These are phyloP conservation scores for Aepyceros melampus DNA, from an alignment of 2,113 vertebrate species.

Conservation along the genomic window DNA sequence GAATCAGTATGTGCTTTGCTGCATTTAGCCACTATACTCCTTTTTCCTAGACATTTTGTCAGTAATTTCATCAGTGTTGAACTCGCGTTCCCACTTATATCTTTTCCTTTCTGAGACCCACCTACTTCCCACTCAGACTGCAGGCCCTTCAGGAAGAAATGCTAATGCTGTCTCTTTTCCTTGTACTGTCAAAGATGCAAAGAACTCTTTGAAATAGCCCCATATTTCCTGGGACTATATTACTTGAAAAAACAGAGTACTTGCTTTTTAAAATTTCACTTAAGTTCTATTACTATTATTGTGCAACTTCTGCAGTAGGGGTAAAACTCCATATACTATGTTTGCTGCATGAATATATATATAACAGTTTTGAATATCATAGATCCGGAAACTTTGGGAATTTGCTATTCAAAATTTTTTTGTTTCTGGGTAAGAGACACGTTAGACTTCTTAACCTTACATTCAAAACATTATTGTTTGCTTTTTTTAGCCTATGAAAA, in stretches of 20 bases:
- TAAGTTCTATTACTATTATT: neutral
- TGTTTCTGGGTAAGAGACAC: neutral
- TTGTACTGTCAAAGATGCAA: neutral
- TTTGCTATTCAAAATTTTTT: neutral
- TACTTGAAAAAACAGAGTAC: neutral
- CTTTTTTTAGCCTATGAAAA: neutral
- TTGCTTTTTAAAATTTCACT: neutral
- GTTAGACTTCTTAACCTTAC: neutral
- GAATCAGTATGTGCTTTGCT: neutral
- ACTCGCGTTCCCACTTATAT: neutral
- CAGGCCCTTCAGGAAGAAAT: neutral
- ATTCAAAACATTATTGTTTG: neutral
- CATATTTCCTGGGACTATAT: neutral
- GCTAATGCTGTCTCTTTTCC: neutral
- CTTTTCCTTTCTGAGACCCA: neutral
- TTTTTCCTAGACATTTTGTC: neutral
- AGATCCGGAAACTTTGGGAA: neutral
- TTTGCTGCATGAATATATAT: neutral
- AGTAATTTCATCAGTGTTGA: neutral
- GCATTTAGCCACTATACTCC: neutral
- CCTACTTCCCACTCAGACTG: neutral
- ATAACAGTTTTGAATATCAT: neutral
- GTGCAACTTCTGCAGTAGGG: neutral
- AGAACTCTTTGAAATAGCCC: neutral
- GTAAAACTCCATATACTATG: neutral